Evolutionary conservation across 30 jellyfish, hydroid and myxozoan genomes (phyloP).

Genomic region (Hydractinia symbiolongicarpus): DNA sequence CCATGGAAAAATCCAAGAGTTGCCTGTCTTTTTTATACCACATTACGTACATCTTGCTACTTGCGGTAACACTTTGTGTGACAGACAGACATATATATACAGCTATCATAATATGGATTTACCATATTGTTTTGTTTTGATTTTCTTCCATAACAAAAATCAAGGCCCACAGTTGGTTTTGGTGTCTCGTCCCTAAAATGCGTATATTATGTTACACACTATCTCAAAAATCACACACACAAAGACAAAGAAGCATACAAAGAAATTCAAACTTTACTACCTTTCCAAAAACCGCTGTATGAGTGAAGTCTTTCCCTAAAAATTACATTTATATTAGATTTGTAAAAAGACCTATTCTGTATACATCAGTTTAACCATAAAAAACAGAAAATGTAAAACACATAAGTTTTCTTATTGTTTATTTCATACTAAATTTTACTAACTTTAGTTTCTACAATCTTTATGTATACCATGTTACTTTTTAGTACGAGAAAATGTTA

Average conservation of each 20-base stretch:
- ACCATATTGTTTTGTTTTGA: slow-evolving; percentile 67
- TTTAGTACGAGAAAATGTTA: too few species aligned
- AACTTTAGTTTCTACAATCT: too few species aligned
- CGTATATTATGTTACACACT: background rate
- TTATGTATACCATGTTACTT: too few species aligned
- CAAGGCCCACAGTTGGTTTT: slow-evolving; percentile 80
- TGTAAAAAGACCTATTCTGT: too few species aligned
- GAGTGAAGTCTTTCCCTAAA: slow-evolving; percentile 57
- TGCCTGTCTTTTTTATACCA: too few species aligned
- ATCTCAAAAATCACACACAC: background rate
- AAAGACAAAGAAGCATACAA: background rate
- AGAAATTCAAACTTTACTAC: background rate
- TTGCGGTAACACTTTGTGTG: too few species aligned
- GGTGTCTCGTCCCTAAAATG: slow-evolving; percentile 62
- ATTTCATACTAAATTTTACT: too few species aligned
- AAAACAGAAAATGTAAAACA: background rate
- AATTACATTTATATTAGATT: background rate
- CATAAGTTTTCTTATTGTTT: background rate
- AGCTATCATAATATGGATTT: too few species aligned
- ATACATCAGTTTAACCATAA: too few species aligned
- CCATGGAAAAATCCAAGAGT: too few species aligned
- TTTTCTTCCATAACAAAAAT: slow-evolving; percentile 59
- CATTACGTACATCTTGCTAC: too few species aligned
- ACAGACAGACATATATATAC: too few species aligned
- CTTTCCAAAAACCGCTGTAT: slow-evolving; percentile 51